phyloP scores from a whole-genome alignment of 2,888 invertebrate species.

The Scaptomyza cyrtandrae region DNA sequence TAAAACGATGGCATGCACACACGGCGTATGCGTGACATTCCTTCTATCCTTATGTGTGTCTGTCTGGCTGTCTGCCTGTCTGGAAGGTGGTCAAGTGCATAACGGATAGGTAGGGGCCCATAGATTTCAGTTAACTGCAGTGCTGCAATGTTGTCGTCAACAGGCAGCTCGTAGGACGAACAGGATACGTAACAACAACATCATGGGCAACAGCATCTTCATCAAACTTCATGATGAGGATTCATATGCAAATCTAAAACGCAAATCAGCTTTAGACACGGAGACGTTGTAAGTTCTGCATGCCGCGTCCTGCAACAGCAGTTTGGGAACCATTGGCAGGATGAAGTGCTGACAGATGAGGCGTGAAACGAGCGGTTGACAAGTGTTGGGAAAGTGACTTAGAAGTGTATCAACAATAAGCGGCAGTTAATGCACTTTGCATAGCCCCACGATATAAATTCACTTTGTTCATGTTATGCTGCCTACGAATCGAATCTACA shows the following conservation, averaged over 20 bases:
- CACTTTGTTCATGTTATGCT: not conserved
- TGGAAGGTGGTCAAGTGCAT: constrained; percentile 40
- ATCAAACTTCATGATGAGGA: constrained; percentile 66
- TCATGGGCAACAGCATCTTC: constrained; percentile 39
- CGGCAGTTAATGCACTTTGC: constrained; percentile 37
- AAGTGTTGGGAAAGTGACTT: constrained; percentile 31
- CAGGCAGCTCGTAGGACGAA: constrained; percentile 33
- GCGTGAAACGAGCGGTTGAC: constrained; percentile 29
- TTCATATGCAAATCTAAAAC: constrained; percentile 68
- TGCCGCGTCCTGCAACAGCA: constrained; percentile 1
- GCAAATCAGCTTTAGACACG: constrained; percentile 64
- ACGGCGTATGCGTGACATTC: constrained; percentile 52
- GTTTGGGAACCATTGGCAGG: constrained; percentile 4
- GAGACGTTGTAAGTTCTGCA: constrained; percentile 8
- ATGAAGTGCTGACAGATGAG: constrained; percentile 40
- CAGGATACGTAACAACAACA: constrained; percentile 23
- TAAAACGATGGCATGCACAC: constrained; percentile 49
- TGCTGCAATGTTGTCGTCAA: constrained; percentile 52
- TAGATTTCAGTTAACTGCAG: constrained; percentile 70
- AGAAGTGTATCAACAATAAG: constrained; percentile 49
- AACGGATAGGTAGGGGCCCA: constrained; percentile 33
- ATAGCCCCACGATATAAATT: not conserved
- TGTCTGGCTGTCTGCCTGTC: not conserved
- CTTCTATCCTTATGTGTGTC: not conserved
- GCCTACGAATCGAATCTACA: too few relatives aligned